Percentiles rank a stretch among this genome's conserved stretches.
These are phyloP conservation scores for Chironomus striatipennis DNA, from an alignment of 1,140 invertebrate genomes.

Conservation along the genomic window DNA sequence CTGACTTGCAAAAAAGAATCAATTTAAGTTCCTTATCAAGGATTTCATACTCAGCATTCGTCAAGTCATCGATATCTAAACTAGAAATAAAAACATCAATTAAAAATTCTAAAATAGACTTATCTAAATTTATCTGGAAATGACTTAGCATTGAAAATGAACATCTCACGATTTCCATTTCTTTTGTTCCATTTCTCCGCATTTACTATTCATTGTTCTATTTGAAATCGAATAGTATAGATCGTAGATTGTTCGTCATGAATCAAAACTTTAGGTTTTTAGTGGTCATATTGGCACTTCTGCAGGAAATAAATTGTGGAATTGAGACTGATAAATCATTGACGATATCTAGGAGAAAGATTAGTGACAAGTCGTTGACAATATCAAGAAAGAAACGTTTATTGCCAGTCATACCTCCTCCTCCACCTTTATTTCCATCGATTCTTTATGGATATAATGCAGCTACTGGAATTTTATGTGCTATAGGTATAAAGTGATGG, in stretches of 20 bases:
- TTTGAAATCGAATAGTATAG: not conserved
- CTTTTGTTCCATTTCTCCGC: not conserved
- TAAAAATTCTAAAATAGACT: not conserved
- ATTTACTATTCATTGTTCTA: not conserved
- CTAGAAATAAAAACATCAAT: not conserved
- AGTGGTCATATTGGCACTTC: not conserved
- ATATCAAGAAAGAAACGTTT: not conserved
- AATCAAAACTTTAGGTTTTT: not conserved
- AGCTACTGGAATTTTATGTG: slow-evolving; percentile 18
- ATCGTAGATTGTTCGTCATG: not conserved
- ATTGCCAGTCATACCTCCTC: not conserved
- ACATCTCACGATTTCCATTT: no score
- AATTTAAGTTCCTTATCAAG: no score
- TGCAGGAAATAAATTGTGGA: not conserved
- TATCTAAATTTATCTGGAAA: not conserved
- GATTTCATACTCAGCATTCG: no score
- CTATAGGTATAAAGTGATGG: not conserved
- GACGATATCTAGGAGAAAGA: not conserved
- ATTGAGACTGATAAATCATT: not conserved
- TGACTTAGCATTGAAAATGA: not conserved
- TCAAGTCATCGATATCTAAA: no score
- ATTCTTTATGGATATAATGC: not conserved
- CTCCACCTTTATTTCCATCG: not conserved
- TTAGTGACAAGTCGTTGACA: no score
- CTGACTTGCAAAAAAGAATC: no score